A percentile compares a stretch with the other conserved stretches of the same genome.
phyloP scores from a whole-genome alignment of 2,797 vertebrate species.

The Ataeniobius toweri region DNA sequence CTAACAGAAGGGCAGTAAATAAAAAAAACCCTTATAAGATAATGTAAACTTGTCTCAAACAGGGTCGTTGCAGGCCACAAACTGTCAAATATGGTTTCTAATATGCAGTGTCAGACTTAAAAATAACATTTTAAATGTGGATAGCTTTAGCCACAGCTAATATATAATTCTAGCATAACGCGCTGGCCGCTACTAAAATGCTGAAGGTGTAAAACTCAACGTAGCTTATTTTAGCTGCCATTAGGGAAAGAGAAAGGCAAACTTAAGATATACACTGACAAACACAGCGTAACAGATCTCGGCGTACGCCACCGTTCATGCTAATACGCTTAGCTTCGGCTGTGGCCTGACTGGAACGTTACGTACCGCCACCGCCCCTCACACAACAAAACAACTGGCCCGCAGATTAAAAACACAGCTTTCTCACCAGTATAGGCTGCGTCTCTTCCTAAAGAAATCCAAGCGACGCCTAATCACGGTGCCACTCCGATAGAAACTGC shows the following conservation, averaged over 20 bases:
- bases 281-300: neutral
- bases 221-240: neutral
- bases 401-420: neutral
- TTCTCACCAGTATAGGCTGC: constrained; percentile 72
- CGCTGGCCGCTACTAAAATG: constrained; percentile 2
- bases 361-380: constrained; percentile 79
- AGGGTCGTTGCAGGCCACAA: neutral
- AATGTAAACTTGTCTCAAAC: neutral
- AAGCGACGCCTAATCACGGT: constrained; percentile 36
- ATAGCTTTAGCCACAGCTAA: constrained; percentile 41
- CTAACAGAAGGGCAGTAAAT: neutral
- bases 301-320: constrained; percentile 15
- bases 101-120: neutral
- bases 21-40: neutral
- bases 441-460: constrained; percentile 64
- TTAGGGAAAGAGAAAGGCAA: neutral
- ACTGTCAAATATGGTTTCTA: neutral
- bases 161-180: constrained; percentile 10
- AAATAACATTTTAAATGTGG: neutral
- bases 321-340: constrained; percentile 48
- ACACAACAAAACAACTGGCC: constrained; percentile 17
- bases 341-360: constrained; percentile 63
- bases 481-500: constrained; percentile 24
- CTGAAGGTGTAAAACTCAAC: neutral
- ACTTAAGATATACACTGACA: fast-evolving